These are phyloP conservation scores for Melanchra persicariae DNA, from an alignment of 2,888 invertebrate genomes.

Conservation along the genomic window DNA sequence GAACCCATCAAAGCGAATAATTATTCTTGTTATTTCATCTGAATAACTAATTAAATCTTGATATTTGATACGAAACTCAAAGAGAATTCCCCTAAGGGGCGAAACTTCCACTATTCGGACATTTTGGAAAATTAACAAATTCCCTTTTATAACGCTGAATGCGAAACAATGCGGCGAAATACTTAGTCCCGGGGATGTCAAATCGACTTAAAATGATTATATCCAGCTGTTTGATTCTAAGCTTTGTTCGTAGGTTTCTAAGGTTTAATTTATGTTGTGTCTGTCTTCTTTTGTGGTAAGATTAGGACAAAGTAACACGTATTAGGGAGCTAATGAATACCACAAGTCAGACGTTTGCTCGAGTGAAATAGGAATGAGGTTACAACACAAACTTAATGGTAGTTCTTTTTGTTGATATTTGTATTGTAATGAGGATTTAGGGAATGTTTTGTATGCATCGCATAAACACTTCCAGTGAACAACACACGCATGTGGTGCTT, in stretches of 20 bases:
- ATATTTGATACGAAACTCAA: constrained; percentile 52
- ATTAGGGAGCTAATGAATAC: constrained; percentile 88
- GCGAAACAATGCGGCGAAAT: constrained; percentile 83
- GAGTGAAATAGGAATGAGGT: constrained; percentile 74
- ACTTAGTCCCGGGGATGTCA: constrained; percentile 80
- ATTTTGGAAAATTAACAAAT: constrained; percentile 82
- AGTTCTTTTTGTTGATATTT: constrained; percentile 57
- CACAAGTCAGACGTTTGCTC: constrained; percentile 82
- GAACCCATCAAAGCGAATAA: background rate
- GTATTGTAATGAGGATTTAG: constrained; percentile 29
- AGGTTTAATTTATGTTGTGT: constrained; percentile 66
- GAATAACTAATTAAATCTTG: constrained; percentile 52
- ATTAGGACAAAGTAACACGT: constrained; percentile 88
- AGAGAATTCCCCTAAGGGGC: constrained; percentile 60
- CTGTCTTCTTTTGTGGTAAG: constrained; percentile 77
- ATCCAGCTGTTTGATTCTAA: constrained; percentile 42
- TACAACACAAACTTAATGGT: constrained; percentile 58
- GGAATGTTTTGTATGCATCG: constrained; percentile 1
- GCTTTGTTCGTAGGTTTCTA: constrained; percentile 57
- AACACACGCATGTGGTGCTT: too few relatives aligned
- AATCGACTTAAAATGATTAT: constrained; percentile 81
- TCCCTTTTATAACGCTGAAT: constrained; percentile 80
- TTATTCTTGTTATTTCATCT: constrained; percentile 1
- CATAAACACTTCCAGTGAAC: background rate
- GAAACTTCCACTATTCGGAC: constrained; percentile 75